Evolutionary conservation across 2,797 vertebrate genomes (phyloP).

Genomic region (Pitangus sulphuratus): DNA sequence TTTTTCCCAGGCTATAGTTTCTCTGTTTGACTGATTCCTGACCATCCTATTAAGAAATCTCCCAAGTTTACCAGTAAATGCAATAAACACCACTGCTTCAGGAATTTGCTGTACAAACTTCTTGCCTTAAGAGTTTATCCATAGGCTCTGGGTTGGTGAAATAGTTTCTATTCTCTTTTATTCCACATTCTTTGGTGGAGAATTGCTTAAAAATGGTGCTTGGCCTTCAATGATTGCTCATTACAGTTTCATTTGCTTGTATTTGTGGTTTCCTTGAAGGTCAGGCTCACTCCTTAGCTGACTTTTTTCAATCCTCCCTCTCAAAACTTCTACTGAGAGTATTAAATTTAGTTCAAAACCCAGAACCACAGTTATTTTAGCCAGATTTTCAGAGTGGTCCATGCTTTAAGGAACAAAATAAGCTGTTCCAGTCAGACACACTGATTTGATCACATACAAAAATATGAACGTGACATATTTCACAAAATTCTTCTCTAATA

Average conservation of each 20-base stretch:
- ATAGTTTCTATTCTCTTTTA: not conserved
- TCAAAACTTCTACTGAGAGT: not conserved
- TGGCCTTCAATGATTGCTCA: not conserved
- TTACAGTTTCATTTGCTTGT: not conserved
- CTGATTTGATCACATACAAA: not conserved
- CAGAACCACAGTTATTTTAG: not conserved
- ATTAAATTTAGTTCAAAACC: not conserved
- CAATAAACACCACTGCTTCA: not conserved
- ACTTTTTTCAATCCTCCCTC: not conserved
- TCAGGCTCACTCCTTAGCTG: not conserved
- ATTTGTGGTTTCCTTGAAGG: not conserved
- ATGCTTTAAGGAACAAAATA: not conserved
- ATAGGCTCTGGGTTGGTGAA: not conserved
- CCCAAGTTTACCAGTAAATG: not conserved
- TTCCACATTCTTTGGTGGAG: not conserved
- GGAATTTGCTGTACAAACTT: not conserved
- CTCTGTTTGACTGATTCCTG: constrained; percentile 35
- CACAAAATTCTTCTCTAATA: not conserved
- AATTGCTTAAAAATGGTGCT: not conserved
- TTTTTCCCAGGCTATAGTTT: constrained; percentile 11
- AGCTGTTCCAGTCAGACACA: not conserved
- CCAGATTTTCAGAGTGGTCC: not conserved
- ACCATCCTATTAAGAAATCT: constrained; percentile 19
- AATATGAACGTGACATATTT: not conserved
- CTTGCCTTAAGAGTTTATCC: not conserved